Percentiles rank a stretch among this genome's conserved stretches.
Evolutionary conservation across 2,797 vertebrate genomes (phyloP).

Genomic region (Tolypeutes matacus): DNA sequence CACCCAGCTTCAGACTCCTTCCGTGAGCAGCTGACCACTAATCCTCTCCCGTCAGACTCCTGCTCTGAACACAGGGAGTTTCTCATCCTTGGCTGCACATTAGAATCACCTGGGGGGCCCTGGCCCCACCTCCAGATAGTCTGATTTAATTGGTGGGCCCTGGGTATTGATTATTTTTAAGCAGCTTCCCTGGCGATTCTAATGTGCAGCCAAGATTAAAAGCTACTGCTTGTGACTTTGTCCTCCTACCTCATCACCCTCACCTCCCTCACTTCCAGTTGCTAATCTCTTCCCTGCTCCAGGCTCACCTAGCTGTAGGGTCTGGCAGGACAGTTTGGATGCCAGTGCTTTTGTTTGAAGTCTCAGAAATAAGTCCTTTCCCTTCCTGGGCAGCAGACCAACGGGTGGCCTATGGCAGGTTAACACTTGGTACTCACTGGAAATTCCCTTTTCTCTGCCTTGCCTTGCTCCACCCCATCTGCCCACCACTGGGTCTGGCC

Average conservation of each 20-base stretch:
- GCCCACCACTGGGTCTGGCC: not conserved
- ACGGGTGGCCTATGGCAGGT: not conserved
- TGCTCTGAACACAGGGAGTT: not conserved
- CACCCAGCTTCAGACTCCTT: not conserved
- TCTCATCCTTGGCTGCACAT: not conserved
- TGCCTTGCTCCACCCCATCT: not conserved
- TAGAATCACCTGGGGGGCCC: not conserved
- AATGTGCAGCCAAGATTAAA: not conserved
- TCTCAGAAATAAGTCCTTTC: not conserved
- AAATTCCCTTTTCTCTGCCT: not conserved
- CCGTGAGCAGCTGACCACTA: not conserved
- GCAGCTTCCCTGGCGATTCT: not conserved
- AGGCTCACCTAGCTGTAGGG: not conserved
- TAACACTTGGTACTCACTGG: not conserved
- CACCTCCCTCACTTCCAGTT: not conserved
- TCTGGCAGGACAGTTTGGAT: not conserved
- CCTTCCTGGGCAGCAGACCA: not conserved
- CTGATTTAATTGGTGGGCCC: not conserved
- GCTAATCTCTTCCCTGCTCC: not conserved
- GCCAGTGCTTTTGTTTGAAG: not conserved
- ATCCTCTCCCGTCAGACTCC: not conserved
- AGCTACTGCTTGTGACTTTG: not conserved
- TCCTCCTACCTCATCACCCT: not conserved
- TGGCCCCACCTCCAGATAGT: not conserved
- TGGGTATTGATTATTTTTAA: constrained; percentile 10